Evolutionary conservation across 2,888 invertebrate genomes (phyloP), one percentile per base, ranked within the genome.

Genomic region (Hydrotaea cyrtoneurina): DNA sequence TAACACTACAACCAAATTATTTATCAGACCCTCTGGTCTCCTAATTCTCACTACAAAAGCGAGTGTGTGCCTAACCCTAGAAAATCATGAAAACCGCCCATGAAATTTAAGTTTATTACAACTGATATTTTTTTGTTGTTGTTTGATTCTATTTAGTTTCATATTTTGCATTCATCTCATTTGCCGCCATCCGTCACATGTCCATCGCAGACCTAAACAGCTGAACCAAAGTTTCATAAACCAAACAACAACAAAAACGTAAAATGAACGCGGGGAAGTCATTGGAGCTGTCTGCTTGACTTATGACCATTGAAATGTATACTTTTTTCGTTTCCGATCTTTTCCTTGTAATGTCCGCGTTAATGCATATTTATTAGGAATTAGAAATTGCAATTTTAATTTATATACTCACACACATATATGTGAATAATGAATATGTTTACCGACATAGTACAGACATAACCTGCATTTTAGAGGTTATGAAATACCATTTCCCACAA

Each of bases 31-130:
- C 2, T 55, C 46, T 17, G 43, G 43, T 15, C 43, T 13, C 11
- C 43, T 10, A 3, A 43, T 43, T 10, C 11, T 43, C 15, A 15
- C 43, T n/a, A 13, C 13, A 7, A 43, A 13, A 43, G 2, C 43
- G 15, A 10, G 2, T 13, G 2, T n/a, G n/a, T n/a, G 43, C 10
- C 3, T 43, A 43, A 43, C 43, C 3, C 13, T 3, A 10, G 10
- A 43, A 17, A 57, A 5, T 46, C 26, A 75, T 62, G 31, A 23
- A 62, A 62, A 26, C 43, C 75, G 46, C 46, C 59, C 46, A 62
- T n/a, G 43, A 57, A 59, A 15, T 43, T 59, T 74, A 10, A 57
- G 74, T 74, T 43, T 74, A 74, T 59, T 57, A 21, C 57, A 73
- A 74, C 46, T n/a, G n/a, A n/a, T n/a, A n/a, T n/a, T n/a, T n/a